Evolutionary conservation across 2,797 vertebrate species (phyloP).

Genomic region (Arrhamphus sclerolepis): DNA sequence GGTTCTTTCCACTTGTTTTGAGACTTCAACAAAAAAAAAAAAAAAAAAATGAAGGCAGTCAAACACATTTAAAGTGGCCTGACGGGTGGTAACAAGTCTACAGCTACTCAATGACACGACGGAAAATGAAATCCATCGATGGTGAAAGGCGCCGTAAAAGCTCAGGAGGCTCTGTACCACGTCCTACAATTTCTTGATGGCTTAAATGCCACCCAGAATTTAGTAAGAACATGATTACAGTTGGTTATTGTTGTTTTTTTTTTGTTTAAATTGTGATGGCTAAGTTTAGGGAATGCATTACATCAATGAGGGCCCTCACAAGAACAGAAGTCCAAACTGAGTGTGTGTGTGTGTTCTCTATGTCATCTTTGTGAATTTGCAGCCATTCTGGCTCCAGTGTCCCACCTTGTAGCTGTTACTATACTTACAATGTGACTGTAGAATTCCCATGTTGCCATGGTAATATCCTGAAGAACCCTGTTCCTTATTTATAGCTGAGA

Average conservation of each 20-base stretch:
- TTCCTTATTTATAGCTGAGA: slow-evolving; percentile 39
- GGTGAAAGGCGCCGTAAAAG: background rate
- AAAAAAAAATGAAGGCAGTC: background rate
- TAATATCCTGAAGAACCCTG: slow-evolving; percentile 26
- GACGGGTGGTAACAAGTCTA: background rate
- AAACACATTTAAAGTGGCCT: background rate
- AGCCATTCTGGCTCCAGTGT: slow-evolving; percentile 31
- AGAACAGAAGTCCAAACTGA: slow-evolving; percentile 35
- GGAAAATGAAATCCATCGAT: background rate
- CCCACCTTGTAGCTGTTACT: slow-evolving; percentile 32
- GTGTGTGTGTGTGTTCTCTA: slow-evolving; percentile 9
- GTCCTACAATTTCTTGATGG: slow-evolving; percentile 1
- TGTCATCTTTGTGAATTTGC: slow-evolving; percentile 6
- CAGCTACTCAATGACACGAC: background rate
- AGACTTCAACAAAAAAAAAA: background rate
- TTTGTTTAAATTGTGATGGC: slow-evolving; percentile 6
- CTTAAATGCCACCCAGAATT: background rate
- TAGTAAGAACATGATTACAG: background rate
- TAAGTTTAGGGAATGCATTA: slow-evolving; percentile 4
- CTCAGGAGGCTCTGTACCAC: background rate
- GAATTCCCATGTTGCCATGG: slow-evolving; percentile 43
- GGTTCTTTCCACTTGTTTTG: slow-evolving; percentile 2
- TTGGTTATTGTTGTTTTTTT: too few relatives aligned
- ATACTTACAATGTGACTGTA: slow-evolving; percentile 38
- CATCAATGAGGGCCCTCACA: slow-evolving; percentile 43